Conservation (phyloP, 2,888 invertebrate species). For the Cistogaster globosa region DNA sequence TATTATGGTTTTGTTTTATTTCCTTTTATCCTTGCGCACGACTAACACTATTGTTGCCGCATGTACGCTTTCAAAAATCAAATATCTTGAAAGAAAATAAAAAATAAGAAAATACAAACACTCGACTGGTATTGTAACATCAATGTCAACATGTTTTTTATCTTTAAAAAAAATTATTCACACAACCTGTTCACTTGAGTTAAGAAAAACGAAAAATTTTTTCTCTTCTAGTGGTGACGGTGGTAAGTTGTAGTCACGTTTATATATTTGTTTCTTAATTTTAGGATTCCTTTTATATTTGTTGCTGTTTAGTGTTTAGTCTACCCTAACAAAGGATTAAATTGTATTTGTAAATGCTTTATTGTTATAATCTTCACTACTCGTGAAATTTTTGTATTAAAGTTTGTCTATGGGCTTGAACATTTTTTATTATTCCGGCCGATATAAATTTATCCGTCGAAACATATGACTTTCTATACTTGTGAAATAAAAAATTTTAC, state of each 20-base stretch:
- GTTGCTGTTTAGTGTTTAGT: conserved; percentile 1
- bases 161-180: conserved; percentile 20
- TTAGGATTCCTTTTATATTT: neutral
- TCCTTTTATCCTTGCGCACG: neutral
- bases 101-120: conserved; percentile 17
- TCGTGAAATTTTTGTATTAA: too few relatives aligned
- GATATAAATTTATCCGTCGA: too few relatives aligned
- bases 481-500: too few relatives aligned
- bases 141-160: conserved; percentile 58
- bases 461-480: too few relatives aligned
- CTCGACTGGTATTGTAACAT: conserved; percentile 43
- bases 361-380: neutral
- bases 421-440: too few relatives aligned
- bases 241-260: conserved; percentile 4
- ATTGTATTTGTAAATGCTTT: conserved; percentile 22
- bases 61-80: neutral
- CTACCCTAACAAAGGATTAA: conserved; percentile 51
- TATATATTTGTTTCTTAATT: neutral
- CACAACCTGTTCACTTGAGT: conserved; percentile 44
- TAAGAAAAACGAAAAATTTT: neutral
- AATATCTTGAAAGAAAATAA: conserved; percentile 7
- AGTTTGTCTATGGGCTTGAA: too few relatives aligned
- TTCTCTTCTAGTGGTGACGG: neutral
- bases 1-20: neutral
- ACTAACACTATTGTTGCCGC: conserved; percentile 9